Evolutionary conservation across 2,888 invertebrate species (phyloP), one percentile per base, ranked within the genome.

Genomic region (Sylvicola cinctus): DNA sequence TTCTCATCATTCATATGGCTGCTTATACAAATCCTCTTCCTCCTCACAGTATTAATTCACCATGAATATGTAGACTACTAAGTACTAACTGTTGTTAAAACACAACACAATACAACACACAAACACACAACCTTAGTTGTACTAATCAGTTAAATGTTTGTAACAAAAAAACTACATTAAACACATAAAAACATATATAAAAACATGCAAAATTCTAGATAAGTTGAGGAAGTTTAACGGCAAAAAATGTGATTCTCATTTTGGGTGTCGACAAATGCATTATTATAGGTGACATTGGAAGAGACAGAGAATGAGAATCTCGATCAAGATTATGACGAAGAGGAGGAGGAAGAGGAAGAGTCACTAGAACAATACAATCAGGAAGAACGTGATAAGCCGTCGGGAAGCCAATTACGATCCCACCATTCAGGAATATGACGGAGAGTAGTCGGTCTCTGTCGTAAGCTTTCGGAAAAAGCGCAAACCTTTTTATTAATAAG

Each of bases 361-460:
- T 14, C 36, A 41, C 4, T 51, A 46, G 40, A 50, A 51, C 25
- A 54, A 52, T 27, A 59, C 48, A 47, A 45, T n/a, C n/a, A n/a
- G n/a, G n/a, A n/a, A n/a, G n/a, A n/a, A n/a, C n/a, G n/a, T n/a
- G n/a, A n/a, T 38, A 55, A 52, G 43, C 54, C 57, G 52, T 54
- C 55, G 45, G 56, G 58, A 55, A 50, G 60, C 60, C 51, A 62
- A 60, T 48, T 63, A 62, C 50, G 66, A 60, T 47, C 62, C 50
- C 51, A 65, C 61, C 55, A 68, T 55, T 47, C 68, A 66, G 81
- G 81, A 60, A 84, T 84, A 78, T 84, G 83, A 84, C 83, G 81
- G 80, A 81, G 80, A 76, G 74, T 83, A 66, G 69, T 78, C 61
- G 79, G 80, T 68, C 74, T 83, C 64, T 84, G 77, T 66, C 79